Evolutionary conservation across 92 coral and sea anemone species (phyloP).

Genomic region (Bergia sp.): DNA sequence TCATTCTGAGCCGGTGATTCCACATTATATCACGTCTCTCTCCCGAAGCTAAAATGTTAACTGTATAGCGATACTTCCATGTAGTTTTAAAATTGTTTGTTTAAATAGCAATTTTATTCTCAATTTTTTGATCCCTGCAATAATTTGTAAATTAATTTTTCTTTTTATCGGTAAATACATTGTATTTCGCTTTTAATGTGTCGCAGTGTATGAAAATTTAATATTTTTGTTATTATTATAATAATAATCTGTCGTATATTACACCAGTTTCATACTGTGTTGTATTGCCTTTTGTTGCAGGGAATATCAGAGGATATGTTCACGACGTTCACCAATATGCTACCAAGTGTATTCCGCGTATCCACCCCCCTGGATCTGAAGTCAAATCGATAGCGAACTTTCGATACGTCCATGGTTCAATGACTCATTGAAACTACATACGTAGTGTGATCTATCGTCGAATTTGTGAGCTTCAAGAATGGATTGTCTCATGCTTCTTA

Average conservation of each 20-base stretch:
- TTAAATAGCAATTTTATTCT: no score
- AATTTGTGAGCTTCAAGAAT: background rate
- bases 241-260: background rate
- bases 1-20: no score
- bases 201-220: background rate
- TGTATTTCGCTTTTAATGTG: background rate
- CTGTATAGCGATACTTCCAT: no score
- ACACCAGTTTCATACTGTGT: background rate
- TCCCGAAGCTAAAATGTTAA: no score
- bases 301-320: constrained; percentile 95
- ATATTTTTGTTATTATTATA: background rate
- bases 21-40: no score
- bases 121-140: no score
- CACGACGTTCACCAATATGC: constrained; percentile 76
- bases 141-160: no score
- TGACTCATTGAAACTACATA: background rate
- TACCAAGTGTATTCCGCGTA: constrained; percentile 88
- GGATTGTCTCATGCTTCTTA: no score
- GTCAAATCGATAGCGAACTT: constrained; percentile 40
- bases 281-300: constrained; percentile 34
- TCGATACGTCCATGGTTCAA: background rate
- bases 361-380: constrained; percentile 89
- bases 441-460: background rate
- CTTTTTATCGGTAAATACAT: no score
- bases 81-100: no score